Conservation (phyloP, 1,140 invertebrate genomes). For the Drosophila tani region DNA sequence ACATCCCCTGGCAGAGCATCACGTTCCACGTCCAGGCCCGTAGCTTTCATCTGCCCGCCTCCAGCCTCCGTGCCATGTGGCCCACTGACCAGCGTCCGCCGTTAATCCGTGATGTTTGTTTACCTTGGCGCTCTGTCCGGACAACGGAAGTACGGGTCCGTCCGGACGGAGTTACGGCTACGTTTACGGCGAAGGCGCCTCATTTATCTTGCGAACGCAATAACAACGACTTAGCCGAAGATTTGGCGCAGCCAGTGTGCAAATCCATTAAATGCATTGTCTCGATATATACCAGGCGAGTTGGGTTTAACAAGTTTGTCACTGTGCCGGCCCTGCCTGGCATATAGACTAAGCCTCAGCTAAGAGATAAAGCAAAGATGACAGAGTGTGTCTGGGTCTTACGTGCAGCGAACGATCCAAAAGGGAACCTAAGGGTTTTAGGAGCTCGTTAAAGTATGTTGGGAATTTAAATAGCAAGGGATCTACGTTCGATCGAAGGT, state of each 20-base stretch:
- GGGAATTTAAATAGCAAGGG: background rate
- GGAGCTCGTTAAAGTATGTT: too few relatives aligned
- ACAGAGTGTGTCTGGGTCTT: slow-evolving; percentile 3
- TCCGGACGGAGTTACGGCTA: slow-evolving; percentile 4
- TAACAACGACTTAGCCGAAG: slow-evolving; percentile 80
- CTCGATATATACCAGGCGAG: slow-evolving; percentile 46
- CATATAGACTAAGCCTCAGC: slow-evolving; percentile 14
- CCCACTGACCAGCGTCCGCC: slow-evolving; percentile 69
- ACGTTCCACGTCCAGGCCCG: slow-evolving; percentile 37
- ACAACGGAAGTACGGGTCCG: slow-evolving; percentile 10
- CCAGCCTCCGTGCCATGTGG: slow-evolving; percentile 32
- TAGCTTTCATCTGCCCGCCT: slow-evolving; percentile 17
- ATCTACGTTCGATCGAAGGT: too few relatives aligned
- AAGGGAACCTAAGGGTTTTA: too few relatives aligned
- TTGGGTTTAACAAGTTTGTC: slow-evolving; percentile 65
- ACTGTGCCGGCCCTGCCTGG: slow-evolving; percentile 34
- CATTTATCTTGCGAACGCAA: slow-evolving; percentile 82
- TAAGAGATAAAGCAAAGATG: slow-evolving; percentile 42
- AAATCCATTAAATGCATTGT: slow-evolving; percentile 74
- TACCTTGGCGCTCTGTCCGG: slow-evolving; percentile 67
- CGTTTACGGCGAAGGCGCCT: slow-evolving; percentile 39
- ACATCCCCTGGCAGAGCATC: slow-evolving; percentile 17
- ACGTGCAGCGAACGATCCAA: background rate
- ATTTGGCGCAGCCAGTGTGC: slow-evolving; percentile 68
- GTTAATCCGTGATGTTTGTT: slow-evolving; percentile 84